Evolutionary conservation across 2,888 invertebrate genomes (phyloP), one percentile per base, ranked within the genome.

Genomic region (Leptinotarsa juncta): DNA sequence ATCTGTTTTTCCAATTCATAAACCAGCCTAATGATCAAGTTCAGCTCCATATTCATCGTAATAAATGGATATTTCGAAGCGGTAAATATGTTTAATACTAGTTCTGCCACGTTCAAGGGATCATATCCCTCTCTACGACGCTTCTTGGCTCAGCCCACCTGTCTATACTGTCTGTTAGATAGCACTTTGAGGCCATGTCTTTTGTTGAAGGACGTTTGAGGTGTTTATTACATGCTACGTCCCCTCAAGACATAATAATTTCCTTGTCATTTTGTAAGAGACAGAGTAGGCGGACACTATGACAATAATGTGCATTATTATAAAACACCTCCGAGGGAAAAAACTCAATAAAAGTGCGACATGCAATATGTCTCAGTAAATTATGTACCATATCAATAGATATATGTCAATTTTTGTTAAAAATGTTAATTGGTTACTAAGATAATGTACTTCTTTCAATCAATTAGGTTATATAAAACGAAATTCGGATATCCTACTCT

Each of bases 221-320:
- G 68, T 68, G 68, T 68, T 68, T 68, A 68, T 68, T 68, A 57
- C 48, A 68, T 55, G 32, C 42, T 67, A 67, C 50, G 68, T 55
- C 57, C 68, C 57, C 48, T 68, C 15, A 15, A 55, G 68, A n/a
- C 12, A 55, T 68, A 68, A 68, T 68, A 32, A 62, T 62, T 62
- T 62, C n/a, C 62, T 62, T 62, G 26, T 62, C 32, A 26, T 18
- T 16, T n/a, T 42, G 42, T 18, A 32, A 55, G 16, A 68, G 42
- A 68, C 68, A 55, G 68, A 32, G 57, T 68, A 42, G 68, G 68
- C 55, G 68, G 68, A 68, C 57, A 55, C 20, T 26, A 50, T 42
- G 55, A 55, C 55, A 68, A 55, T 68, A 55, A 67, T 53, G 32
- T 68, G 51, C 55, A 67, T 62, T 62, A 62, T 62, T 62, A 62